Evolutionary conservation across 2,888 invertebrate genomes (phyloP).

Genomic region (Cephus rjabovi): DNA sequence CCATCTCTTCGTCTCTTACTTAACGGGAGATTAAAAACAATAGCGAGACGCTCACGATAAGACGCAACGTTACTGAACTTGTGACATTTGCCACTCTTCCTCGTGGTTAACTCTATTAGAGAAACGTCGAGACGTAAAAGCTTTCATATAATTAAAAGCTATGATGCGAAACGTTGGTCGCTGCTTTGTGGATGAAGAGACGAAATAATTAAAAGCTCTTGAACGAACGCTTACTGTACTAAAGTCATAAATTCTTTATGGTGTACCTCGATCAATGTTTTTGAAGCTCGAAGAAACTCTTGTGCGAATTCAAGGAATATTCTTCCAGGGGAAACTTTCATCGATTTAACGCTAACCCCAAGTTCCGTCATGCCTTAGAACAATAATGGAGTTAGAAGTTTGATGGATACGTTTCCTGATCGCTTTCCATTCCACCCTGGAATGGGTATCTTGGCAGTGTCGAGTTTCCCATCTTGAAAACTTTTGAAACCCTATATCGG

Average conservation of each 20-base stretch:
- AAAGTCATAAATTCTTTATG: background rate
- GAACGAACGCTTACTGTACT: background rate
- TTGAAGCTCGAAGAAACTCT: background rate
- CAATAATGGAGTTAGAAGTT: conserved; percentile 19
- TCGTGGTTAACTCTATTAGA: background rate
- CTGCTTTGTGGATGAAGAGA: background rate
- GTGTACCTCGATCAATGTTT: background rate
- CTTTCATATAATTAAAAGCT: conserved; percentile 3
- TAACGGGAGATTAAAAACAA: conserved; percentile 7
- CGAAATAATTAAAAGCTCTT: background rate
- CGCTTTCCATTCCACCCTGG: conserved; percentile 16
- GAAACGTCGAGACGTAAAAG: conserved; percentile 4
- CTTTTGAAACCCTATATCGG: conserved; percentile 32
- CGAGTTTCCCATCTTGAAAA: conserved; percentile 21
- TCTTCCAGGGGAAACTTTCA: background rate
- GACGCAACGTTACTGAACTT: background rate
- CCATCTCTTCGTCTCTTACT: background rate
- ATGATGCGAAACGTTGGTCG: background rate
- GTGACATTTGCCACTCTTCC: background rate
- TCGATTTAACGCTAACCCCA: background rate
- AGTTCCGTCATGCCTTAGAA: conserved; percentile 10
- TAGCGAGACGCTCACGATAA: background rate
- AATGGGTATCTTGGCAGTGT: conserved; percentile 6
- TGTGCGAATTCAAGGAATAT: background rate
- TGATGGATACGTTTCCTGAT: conserved; percentile 24